These are phyloP conservation scores for Lepus americanus DNA, from an alignment of 2,113 vertebrate species.

Conservation along the genomic window DNA sequence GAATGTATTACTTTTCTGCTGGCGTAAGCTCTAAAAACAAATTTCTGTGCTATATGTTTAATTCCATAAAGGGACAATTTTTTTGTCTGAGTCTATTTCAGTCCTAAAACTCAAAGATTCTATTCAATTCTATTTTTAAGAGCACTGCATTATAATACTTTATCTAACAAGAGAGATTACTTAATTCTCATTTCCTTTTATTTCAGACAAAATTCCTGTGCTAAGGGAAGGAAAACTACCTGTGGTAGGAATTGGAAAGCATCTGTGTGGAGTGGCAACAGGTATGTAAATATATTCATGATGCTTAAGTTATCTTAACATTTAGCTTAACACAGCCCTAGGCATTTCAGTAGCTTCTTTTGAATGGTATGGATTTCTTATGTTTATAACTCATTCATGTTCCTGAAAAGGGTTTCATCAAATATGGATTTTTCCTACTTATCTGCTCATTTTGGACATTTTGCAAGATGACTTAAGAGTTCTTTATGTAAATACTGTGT, in stretches of 20 bases:
- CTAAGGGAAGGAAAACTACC: slow-evolving; percentile 90
- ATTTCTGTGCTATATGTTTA: not conserved
- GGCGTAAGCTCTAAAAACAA: not conserved
- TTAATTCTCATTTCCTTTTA: slow-evolving; percentile 10
- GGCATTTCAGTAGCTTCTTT: not conserved
- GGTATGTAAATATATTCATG: slow-evolving; percentile 86
- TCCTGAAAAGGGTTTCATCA: not conserved
- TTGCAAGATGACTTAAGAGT: not conserved
- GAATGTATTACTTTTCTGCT: not conserved
- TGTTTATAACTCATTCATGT: not conserved
- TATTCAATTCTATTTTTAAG: not conserved
- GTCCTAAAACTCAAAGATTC: slow-evolving; percentile 7
- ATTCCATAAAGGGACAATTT: slow-evolving; percentile 4
- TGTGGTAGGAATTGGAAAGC: slow-evolving; percentile 96
- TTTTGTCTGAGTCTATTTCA: not conserved
- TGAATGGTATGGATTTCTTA: not conserved
- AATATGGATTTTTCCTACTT: not conserved
- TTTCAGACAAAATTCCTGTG: slow-evolving; percentile 91
- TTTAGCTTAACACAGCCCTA: not conserved
- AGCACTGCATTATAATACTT: not conserved
- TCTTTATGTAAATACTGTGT: slow-evolving; percentile 15
- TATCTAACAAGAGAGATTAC: not conserved
- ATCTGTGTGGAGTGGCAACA: slow-evolving; percentile 97
- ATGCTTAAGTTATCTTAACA: not conserved
- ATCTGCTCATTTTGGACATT: slow-evolving; percentile 11